Base-by-base conservation (phyloP, 2,113 vertebrate genomes). In the Mormyrus iriodes region DNA sequence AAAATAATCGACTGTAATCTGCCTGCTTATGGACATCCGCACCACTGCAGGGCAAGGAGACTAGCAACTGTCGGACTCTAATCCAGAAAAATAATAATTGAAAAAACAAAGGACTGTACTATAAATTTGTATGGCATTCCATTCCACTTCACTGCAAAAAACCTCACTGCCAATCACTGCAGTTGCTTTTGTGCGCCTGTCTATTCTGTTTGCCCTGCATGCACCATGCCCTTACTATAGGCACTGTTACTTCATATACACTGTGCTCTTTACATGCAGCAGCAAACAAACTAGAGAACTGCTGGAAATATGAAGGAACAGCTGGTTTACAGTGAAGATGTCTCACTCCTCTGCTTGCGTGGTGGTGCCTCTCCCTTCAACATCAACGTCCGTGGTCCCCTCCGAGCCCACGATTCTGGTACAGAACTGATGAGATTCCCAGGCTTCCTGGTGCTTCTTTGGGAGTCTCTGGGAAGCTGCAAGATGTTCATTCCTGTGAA, bases 361-460 rank as follows among this genome's bases (percentile, higher is more conserved):
- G 27, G 10, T 58, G 7, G 31, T 2, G 27, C 86, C n/a, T 35
- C 53, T 42, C n/a, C 13, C 15, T 61, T 53, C 31, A 49, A 3
- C 46, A 19, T 21, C 51, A 15, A 24, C 35, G 19, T 39, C 3
- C 92, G 93, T 92, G 92, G 88, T 86, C 90, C 92, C 92, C 93
- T 13, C 61, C 10, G 27, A 91, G 91, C 92, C 92, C 90, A 55
- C 90, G 91, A 92, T 91, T 93, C 88, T 93, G 93, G 92, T 92
- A 90, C 91, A 84, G 53, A 49, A 91, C 91, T 91, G 61, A 95
- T 91, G 92, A 94, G 89, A 92, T 93, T 94, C 88, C 93, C 95
- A 95, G 94, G 91, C 93, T 94, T 88, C 95, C 92, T 91, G 87
- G 88, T 90, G 90, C 89, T 92, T 91, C 87, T 85, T 91, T 90